Conservation (phyloP, 2,797 vertebrate species). For the Tamandua tetradactyla region DNA sequence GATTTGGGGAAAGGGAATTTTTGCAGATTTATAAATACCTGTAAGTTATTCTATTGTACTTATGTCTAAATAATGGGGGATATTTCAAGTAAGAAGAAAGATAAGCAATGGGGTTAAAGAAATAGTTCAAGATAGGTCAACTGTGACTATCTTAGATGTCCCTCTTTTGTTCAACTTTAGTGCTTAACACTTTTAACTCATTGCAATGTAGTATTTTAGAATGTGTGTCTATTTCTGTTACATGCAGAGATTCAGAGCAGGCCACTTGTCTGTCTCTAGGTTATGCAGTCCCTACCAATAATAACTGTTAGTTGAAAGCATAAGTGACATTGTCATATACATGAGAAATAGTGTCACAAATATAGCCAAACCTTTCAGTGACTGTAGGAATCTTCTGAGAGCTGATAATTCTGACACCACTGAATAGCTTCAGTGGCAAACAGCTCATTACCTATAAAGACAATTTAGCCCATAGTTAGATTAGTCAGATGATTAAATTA, state of each 20-base stretch:
- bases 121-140: background rate
- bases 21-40: background rate
- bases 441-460: background rate
- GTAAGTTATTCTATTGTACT: background rate
- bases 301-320: background rate
- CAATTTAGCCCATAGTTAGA: background rate
- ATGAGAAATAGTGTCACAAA: background rate
- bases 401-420: background rate
- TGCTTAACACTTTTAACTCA: background rate
- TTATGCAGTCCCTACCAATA: background rate
- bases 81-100: background rate
- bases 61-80: background rate
- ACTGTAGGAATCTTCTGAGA: background rate
- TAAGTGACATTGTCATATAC: background rate
- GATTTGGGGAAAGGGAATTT: background rate
- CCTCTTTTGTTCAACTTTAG: background rate
- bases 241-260: background rate
- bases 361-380: background rate
- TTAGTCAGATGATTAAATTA: background rate
- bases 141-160: background rate
- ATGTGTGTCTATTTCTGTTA: background rate
- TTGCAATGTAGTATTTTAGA: background rate
- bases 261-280: background rate
- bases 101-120: background rate
- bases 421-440: background rate